Evolutionary conservation across 2,888 invertebrate genomes (phyloP).

Genomic region (Acanthosepion esculentum): DNA sequence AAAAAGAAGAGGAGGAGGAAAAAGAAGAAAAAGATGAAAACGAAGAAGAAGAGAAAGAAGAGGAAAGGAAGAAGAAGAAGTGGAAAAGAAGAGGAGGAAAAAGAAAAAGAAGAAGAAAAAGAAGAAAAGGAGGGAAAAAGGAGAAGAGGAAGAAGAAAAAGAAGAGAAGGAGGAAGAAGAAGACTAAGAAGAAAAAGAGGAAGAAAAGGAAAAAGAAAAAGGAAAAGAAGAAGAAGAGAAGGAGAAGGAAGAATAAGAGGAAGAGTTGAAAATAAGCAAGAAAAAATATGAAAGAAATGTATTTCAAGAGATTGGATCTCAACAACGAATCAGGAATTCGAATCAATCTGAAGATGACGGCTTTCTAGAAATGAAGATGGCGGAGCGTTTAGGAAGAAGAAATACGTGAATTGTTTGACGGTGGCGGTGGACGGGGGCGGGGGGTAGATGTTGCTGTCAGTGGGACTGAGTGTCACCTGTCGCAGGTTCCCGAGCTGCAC

Average conservation of each 20-base stretch:
- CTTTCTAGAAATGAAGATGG: background rate
- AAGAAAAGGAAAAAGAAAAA: too few relatives aligned
- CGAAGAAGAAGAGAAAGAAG: background rate
- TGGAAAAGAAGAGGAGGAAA: background rate
- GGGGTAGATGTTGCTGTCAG: background rate
- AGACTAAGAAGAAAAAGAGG: background rate
- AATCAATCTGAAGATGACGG: background rate
- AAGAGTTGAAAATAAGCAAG: background rate
- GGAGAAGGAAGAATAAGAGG: accelerated
- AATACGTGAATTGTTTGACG: background rate
- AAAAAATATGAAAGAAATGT: background rate
- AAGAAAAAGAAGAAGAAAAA: background rate
- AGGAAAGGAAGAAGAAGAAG: background rate
- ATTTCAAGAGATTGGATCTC: background rate
- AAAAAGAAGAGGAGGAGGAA: background rate
- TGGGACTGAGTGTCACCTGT: constrained; percentile 20
- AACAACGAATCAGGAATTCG: accelerated
- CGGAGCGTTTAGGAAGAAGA: too few relatives aligned
- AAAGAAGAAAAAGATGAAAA: background rate
- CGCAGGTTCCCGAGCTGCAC: background rate
- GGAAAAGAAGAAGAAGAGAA: background rate
- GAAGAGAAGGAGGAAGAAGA: background rate
- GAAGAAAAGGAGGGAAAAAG: background rate
- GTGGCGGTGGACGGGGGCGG: background rate
- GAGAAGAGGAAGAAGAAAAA: too few relatives aligned